Base-by-base conservation (phyloP, 2,113 vertebrate genomes). In the Raja brachyura region DNA sequence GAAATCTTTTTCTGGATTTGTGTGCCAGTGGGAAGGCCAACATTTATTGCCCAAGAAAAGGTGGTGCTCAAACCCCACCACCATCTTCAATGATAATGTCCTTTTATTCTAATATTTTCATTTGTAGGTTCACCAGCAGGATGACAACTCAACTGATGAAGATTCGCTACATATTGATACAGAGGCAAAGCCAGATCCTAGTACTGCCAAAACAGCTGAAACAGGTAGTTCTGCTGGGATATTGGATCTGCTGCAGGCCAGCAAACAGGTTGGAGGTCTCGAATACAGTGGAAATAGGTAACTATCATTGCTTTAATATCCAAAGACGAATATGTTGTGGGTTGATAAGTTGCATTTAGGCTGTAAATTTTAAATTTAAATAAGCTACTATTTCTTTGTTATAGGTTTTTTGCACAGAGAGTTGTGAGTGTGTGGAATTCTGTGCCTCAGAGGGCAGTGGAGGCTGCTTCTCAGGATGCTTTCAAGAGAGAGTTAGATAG, bases 241-340 rank as follows among this genome's bases (percentile, higher is more conserved):
- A 93, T 96, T 99, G 93, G 98, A 99, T 95, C 97, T 99, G 94
- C 96, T 99, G 94, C 99, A 99, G 96, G 99, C 99, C 93, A 99
- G 99, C 95, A 99, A 99, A 95, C 98, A 99, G 97, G 99, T 99
- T 93, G 99, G 98, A 9, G 98, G 98, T 9, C 98, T 99, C 2
- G 99, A 99, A 95, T 99, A 99, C 96, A 98, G 97, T 95, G 95
- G 97, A 95, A 99, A 98, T 97, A 99, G 99, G 99, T 99, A 97
- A 5, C 95, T 54, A 94, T 92, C 39, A 73, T 48, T 11, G 28
- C n/a, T 92, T 20, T 20, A 73, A 92, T 22, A 25, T 39, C 70
- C 13, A 48, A 90, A 33, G 18, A 33, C 20, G 70, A 54, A 68
- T n/a, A 74, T 13, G 73, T 54, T 70, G 18, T 73, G 10, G 10